phyloP scores from a whole-genome alignment of 2,797 vertebrate species.

The Odontamblyopus lacepedii region DNA sequence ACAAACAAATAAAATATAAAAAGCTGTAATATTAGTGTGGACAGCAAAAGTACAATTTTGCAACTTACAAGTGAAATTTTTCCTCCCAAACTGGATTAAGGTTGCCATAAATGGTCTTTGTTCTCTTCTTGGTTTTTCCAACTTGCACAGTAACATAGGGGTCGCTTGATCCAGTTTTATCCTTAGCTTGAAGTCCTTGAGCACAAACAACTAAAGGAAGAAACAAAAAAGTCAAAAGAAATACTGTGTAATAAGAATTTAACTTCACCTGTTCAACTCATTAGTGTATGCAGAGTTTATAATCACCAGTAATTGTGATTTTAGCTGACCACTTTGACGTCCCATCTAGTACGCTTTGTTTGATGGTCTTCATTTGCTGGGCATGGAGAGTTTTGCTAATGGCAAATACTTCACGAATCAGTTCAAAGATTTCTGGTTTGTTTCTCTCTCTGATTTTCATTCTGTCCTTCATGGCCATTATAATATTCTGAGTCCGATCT shows the following conservation, averaged over 20 bases:
- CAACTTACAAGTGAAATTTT: conserved; percentile 97
- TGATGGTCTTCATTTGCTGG: conserved; percentile 98
- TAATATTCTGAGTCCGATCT: conserved; percentile 95
- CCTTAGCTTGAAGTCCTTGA: conserved; percentile 97
- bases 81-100: conserved; percentile 99
- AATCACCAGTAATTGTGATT: conserved; percentile 93
- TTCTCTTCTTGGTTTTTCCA: conserved; percentile 98
- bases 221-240: not conserved
- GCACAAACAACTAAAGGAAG: conserved; percentile 88
- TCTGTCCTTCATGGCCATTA: conserved; percentile 99
- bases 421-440: conserved; percentile 96
- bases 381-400: conserved; percentile 88
- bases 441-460: conserved; percentile 98
- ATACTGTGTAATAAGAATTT: not conserved
- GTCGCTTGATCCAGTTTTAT: conserved; percentile 98
- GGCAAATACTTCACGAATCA: conserved; percentile 91
- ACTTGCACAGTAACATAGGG: conserved; percentile 98
- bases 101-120: conserved; percentile 98
- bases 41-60: not conserved
- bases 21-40: too few relatives aligned
- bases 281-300: not conserved
- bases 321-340: conserved; percentile 99
- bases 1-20: not conserved
- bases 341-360: conserved; percentile 95
- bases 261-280: not conserved